These are phyloP conservation scores for Enchytraeus crypticus DNA, from an alignment of 2,888 invertebrate genomes.

Conservation along the genomic window DNA sequence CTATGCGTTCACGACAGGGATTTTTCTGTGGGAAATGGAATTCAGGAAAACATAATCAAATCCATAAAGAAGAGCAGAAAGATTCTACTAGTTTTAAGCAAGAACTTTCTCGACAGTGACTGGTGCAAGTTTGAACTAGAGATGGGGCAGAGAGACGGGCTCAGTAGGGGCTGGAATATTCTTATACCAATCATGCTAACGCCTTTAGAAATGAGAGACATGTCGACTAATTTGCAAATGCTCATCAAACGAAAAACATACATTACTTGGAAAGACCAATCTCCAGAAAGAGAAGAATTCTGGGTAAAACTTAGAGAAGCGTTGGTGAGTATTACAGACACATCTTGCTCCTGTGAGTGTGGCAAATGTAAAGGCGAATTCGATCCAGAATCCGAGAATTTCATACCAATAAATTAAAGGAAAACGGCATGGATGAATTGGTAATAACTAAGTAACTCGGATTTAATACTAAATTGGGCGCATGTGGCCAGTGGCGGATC, in stretches of 20 bases:
- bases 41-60: not conserved
- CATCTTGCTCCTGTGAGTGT: not conserved
- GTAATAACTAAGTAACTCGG: too few species aligned
- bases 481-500: too few species aligned
- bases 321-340: not conserved
- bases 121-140: conserved; percentile 9
- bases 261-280: not conserved
- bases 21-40: conserved; percentile 1
- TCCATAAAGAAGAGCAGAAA: conserved; percentile 6
- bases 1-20: conserved; percentile 8
- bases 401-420: too few species aligned
- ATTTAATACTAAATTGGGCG: too few species aligned
- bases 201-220: not conserved
- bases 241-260: not conserved
- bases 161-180: conserved; percentile 4
- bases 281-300: not conserved
- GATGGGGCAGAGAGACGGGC: conserved; percentile 4
- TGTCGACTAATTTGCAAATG: not conserved
- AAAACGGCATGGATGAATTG: too few species aligned
- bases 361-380: not conserved
- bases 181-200: conserved; percentile 6
- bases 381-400: too few species aligned
- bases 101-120: conserved; percentile 2
- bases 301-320: not conserved
- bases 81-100: conserved; percentile 1